Evolutionary conservation across 35 echinoderm and acorn worm genomes (phyloP).

Genomic region (Chiridota heheva): DNA sequence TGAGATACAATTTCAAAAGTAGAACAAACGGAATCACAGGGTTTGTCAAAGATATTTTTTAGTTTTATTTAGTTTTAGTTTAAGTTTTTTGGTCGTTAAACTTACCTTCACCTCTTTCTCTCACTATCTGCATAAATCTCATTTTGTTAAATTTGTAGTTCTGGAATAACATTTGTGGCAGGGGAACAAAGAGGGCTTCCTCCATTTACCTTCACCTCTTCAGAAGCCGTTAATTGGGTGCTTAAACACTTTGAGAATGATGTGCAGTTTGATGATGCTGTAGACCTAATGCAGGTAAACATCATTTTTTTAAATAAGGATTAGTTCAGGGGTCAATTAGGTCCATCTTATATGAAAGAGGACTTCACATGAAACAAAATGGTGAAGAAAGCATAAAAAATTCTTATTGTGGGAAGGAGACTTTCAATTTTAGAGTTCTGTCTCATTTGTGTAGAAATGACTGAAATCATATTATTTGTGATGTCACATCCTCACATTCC

Average conservation of each 20-base stretch:
- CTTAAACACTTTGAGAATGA: slow-evolving; percentile 28
- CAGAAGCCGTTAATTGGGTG: slow-evolving; percentile 63
- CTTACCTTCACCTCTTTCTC: too few species aligned
- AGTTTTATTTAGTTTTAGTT: not conserved
- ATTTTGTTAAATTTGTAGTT: slow-evolving; percentile 27
- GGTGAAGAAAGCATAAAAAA: too few species aligned
- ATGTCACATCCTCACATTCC: too few species aligned
- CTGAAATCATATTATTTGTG: too few species aligned
- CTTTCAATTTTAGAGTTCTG: too few species aligned
- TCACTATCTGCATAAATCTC: too few species aligned
- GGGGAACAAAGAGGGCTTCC: slow-evolving; percentile 48
- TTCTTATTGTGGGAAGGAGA: too few species aligned
- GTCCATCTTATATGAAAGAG: too few species aligned
- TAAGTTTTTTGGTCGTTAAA: slow-evolving; percentile 19
- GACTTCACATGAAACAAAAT: too few species aligned
- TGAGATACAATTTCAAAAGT: slow-evolving; percentile 17
- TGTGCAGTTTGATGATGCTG: slow-evolving; percentile 31
- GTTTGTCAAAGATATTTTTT: not conserved
- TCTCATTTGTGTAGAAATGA: too few species aligned
- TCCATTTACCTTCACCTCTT: slow-evolving; percentile 42
- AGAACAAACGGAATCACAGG: not conserved
- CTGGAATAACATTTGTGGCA: slow-evolving; percentile 46
- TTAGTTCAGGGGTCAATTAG: too few species aligned
- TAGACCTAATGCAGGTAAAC: slow-evolving; percentile 54
- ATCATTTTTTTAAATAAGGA: too few species aligned